Evolutionary conservation across 2,888 invertebrate genomes (phyloP).

Genomic region (Pediacus dermestoides): DNA sequence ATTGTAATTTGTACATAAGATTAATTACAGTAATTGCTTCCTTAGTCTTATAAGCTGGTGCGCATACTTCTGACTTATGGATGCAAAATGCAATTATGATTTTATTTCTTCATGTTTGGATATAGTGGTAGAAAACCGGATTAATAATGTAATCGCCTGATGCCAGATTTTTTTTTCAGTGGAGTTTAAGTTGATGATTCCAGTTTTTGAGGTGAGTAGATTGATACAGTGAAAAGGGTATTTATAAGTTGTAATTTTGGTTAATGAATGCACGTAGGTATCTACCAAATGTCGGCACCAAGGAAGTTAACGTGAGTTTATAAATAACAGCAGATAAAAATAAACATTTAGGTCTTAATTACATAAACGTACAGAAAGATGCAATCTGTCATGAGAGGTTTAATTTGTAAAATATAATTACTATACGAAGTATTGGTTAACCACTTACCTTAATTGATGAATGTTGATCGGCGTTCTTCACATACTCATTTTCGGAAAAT

Average conservation of each 20-base stretch:
- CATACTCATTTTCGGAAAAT: no score
- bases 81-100: slow-evolving; percentile 1
- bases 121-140: no score
- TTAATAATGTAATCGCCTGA: no score
- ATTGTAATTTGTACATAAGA: slow-evolving; percentile 1
- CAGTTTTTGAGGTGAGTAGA: no score
- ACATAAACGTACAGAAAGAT: slow-evolving; percentile 16
- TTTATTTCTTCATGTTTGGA: no score
- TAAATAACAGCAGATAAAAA: slow-evolving; percentile 15
- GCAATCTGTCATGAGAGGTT: slow-evolving; percentile 6
- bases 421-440: no score
- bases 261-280: neutral
- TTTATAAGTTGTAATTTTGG: slow-evolving; percentile 3
- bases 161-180: no score
- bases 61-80: neutral
- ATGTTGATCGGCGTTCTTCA: no score
- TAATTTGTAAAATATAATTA: no score
- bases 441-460: no score
- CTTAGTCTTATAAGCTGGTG: slow-evolving; percentile 1
- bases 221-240: no score
- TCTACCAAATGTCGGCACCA: neutral
- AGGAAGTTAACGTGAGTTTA: slow-evolving; percentile 7
- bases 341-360: slow-evolving; percentile 21
- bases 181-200: no score
- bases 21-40: slow-evolving; percentile 6